These are phyloP conservation scores for Semaprochilodus insignis DNA, from an alignment of 2,797 vertebrate genomes.

Conservation along the genomic window DNA sequence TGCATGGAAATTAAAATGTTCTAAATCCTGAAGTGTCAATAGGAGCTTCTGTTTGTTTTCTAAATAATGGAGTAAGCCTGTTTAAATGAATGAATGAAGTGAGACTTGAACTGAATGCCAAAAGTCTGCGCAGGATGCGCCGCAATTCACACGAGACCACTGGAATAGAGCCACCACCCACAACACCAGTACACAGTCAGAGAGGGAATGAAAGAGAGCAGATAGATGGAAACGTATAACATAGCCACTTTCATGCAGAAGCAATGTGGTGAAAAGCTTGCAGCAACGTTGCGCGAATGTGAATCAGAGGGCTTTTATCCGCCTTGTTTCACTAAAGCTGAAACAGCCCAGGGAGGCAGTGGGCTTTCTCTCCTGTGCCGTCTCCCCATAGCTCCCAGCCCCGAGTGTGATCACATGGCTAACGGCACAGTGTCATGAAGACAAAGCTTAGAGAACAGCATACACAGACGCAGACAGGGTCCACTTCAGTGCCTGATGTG, in stretches of 20 bases:
- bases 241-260: conserved; percentile 24
- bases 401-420: conserved; percentile 14
- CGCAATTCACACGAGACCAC: background rate
- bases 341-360: conserved; percentile 68
- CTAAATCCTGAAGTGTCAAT: conserved; percentile 43
- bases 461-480: background rate
- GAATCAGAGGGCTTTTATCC: conserved; percentile 77
- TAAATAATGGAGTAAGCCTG: conserved; percentile 41
- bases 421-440: conserved; percentile 11
- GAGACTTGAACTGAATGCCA: conserved; percentile 24
- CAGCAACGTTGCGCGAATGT: conserved; percentile 56
- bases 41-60: conserved; percentile 45
- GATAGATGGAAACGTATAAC: conserved; percentile 1
- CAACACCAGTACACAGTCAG: conserved; percentile 1
- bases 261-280: conserved; percentile 16
- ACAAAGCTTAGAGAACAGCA: conserved; percentile 8
- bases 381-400: conserved; percentile 16
- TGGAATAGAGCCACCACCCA: conserved; percentile 22
- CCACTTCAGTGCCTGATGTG: background rate
- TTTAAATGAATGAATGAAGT: conserved; percentile 37
- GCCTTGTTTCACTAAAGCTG: conserved; percentile 78
- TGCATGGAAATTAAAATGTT: conserved; percentile 49
- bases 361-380: conserved; percentile 18
- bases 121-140: conserved; percentile 27
- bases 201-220: background rate